These are phyloP conservation scores for Pygmarrhopalites habei DNA, from an alignment of 1,140 invertebrate genomes.

Conservation along the genomic window DNA sequence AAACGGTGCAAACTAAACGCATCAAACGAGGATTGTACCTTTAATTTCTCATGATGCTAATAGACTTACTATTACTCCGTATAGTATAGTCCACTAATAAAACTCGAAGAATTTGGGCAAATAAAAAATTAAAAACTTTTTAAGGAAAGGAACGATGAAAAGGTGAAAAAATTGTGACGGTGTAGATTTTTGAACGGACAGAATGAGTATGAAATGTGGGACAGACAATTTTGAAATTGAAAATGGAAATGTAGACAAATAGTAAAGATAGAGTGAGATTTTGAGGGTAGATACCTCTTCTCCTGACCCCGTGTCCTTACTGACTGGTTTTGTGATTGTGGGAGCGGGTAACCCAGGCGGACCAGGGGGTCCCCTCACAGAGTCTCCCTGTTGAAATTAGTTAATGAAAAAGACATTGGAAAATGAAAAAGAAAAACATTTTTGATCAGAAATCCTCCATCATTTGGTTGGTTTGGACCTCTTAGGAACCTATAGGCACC, in stretches of 20 bases:
- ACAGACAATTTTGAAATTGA: background rate
- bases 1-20: slow-evolving; percentile 21
- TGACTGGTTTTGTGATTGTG: background rate
- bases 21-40: no score
- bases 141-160: background rate
- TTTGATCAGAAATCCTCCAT: background rate
- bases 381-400: slow-evolving; percentile 48
- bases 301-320: slow-evolving; percentile 13
- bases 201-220: background rate
- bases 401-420: background rate
- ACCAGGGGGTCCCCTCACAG: slow-evolving; percentile 60
- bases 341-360: slow-evolving; percentile 8
- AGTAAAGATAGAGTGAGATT: background rate
- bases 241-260: background rate
- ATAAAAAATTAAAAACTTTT: background rate
- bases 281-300: slow-evolving; percentile 17
- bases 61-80: background rate
- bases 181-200: background rate
- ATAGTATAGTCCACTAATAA: background rate
- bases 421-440: no score
- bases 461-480: no score
- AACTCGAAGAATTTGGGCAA: background rate
- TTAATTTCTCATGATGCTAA: background rate
- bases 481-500: no score
- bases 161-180: background rate